These are phyloP conservation scores for Brachypteracias leptosomus DNA, from an alignment of 2,113 vertebrate genomes.

Conservation along the genomic window DNA sequence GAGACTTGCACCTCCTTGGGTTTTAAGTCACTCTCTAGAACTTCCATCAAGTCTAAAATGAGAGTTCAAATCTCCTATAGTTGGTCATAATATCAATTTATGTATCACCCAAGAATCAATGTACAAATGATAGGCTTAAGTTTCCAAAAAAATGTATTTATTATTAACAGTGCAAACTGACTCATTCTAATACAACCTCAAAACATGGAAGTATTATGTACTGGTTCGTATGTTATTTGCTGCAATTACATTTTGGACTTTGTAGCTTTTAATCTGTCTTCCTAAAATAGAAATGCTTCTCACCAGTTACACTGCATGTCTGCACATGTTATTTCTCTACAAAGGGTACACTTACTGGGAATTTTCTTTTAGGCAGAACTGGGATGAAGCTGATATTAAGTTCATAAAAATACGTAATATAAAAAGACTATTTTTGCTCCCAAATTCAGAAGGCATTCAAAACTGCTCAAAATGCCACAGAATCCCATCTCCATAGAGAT, in stretches of 20 bases:
- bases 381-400: background rate
- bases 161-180: background rate
- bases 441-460: background rate
- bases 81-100: background rate
- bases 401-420: background rate
- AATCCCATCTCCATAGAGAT: background rate
- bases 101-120: background rate
- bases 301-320: background rate
- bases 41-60: background rate
- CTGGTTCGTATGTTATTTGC: background rate
- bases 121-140: background rate
- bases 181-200: background rate
- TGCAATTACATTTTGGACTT: background rate
- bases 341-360: background rate
- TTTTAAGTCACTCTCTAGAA: background rate
- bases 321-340: background rate
- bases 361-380: background rate
- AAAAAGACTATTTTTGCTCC: background rate
- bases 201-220: fast-evolving
- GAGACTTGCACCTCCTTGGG: background rate
- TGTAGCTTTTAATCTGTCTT: background rate
- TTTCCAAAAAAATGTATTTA: background rate
- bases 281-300: background rate
- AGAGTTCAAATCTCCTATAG: background rate
- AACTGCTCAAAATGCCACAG: background rate